These are phyloP conservation scores for Arremon aurantiirostris DNA, from an alignment of 2,797 vertebrate genomes.

Conservation along the genomic window DNA sequence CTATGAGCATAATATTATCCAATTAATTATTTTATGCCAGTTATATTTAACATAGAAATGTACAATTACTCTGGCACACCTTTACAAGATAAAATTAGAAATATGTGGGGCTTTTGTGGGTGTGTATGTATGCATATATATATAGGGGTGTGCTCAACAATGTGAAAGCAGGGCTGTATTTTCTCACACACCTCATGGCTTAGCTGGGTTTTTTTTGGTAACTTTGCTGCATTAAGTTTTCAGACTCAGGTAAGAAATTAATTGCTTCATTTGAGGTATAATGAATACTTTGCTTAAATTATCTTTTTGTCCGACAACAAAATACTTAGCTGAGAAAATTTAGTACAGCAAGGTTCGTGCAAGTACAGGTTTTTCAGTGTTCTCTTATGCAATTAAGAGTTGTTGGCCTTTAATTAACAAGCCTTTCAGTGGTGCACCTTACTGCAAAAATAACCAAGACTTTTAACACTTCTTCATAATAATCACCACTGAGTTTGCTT, in stretches of 20 bases:
- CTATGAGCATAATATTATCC: background rate
- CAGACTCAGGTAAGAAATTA: background rate
- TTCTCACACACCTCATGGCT: background rate
- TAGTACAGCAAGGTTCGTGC: background rate
- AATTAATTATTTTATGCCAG: background rate
- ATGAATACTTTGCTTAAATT: background rate
- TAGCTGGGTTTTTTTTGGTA: background rate
- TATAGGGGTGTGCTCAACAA: background rate
- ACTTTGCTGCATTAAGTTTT: background rate
- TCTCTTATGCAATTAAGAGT: background rate
- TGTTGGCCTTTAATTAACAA: background rate
- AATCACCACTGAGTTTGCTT: background rate
- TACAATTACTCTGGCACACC: background rate
- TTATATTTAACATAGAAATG: background rate
- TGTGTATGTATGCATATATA: fast-evolving
- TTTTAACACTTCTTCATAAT: background rate
- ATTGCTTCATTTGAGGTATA: background rate
- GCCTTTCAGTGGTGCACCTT: background rate
- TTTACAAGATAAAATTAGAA: background rate
- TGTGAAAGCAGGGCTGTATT: background rate
- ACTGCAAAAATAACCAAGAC: background rate
- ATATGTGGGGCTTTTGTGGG: fast-evolving
- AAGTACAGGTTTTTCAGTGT: background rate
- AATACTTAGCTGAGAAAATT: background rate
- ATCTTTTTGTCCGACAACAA: background rate